Percentiles rank a stretch among this genome's conserved stretches.
Conservation (phyloP, 2,113 vertebrate species). For the Aegotheles bennettii region DNA sequence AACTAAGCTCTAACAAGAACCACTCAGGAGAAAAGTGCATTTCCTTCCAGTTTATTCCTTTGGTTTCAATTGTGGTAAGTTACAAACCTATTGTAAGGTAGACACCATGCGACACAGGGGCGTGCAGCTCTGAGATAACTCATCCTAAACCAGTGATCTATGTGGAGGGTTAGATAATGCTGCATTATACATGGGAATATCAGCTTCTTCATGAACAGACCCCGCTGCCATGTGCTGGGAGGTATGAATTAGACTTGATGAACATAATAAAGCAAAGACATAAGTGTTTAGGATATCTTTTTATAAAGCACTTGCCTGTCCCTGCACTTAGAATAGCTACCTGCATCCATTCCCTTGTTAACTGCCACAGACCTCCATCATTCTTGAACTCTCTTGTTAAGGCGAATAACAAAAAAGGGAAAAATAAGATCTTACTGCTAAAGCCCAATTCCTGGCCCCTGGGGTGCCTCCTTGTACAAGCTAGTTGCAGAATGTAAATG, state of each 20-base stretch:
- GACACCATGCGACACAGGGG: neutral
- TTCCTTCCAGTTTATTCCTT: slow-evolving; percentile 32
- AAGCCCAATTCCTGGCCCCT: slow-evolving; percentile 8
- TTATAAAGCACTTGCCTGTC: neutral
- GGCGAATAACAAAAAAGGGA: neutral
- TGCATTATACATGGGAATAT: slow-evolving; percentile 42
- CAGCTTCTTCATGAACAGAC: neutral
- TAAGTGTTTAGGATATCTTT: neutral
- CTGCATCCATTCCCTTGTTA: neutral
- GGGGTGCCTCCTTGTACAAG: neutral
- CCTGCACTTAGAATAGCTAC: neutral
- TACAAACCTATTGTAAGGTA: neutral
- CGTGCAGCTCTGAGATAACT: neutral
- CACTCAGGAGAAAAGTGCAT: slow-evolving; percentile 39
- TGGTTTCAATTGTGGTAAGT: slow-evolving; percentile 9
- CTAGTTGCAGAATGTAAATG: slow-evolving; percentile 32
- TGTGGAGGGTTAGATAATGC: neutral
- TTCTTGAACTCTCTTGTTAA: neutral
- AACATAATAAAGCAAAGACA: slow-evolving; percentile 19
- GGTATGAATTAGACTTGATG: slow-evolving; percentile 24
- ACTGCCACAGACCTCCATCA: neutral
- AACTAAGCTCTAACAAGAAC: slow-evolving; percentile 43
- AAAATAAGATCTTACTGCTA: neutral
- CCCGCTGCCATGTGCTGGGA: neutral
- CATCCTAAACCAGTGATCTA: slow-evolving; percentile 1